Percentiles rank a stretch among this genome's conserved stretches.
phyloP scores from a whole-genome alignment of 2,797 vertebrate genomes.

The Heteromormyrus szaboi region DNA sequence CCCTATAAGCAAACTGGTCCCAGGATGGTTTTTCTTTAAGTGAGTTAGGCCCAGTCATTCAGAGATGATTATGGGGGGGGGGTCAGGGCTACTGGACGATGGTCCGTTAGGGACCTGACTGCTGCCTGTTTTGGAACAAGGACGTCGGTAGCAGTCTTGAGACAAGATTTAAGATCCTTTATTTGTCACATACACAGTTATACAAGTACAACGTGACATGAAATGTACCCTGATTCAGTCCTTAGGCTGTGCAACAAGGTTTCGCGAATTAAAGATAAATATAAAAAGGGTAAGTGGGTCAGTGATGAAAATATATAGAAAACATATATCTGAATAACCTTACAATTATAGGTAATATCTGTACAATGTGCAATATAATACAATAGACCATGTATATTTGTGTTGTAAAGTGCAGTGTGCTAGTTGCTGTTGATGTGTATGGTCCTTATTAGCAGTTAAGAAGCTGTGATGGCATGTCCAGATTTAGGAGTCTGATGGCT shows the following conservation, averaged over 20 bases:
- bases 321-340: not conserved
- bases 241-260: not conserved
- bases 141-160: not conserved
- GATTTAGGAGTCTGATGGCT: not conserved
- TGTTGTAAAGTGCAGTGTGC: not conserved
- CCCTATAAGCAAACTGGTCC: no score
- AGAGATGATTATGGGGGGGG: not conserved
- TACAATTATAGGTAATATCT: not conserved
- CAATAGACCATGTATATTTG: not conserved
- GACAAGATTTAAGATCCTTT: not conserved
- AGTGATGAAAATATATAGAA: not conserved
- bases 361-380: no score
- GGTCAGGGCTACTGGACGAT: not conserved
- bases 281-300: not conserved
- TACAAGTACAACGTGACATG: not conserved
- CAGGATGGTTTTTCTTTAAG: not conserved
- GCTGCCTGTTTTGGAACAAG: not conserved
- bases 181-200: not conserved
- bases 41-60: not conserved
- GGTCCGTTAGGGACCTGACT: not conserved
- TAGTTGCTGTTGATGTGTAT: not conserved
- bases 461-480: not conserved
- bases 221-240: not conserved
- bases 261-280: no score
- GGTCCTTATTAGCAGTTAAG: not conserved